phyloP scores from a whole-genome alignment of 1,140 invertebrate genomes.

The Drosophila novamexicana region DNA sequence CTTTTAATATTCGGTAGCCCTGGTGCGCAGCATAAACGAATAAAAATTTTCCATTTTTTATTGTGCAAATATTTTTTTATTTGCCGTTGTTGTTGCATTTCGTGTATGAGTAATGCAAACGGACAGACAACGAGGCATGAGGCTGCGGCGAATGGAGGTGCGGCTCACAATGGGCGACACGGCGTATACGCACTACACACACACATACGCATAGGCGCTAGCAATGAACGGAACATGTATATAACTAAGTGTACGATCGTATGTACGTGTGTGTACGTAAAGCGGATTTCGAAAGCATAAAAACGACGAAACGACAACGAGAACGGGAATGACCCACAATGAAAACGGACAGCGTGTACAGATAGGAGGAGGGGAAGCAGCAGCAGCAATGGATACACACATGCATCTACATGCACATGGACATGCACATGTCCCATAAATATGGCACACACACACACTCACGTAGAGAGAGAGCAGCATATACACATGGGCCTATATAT shows the following conservation, averaged over 20 bases:
- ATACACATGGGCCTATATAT: constrained; percentile 56
- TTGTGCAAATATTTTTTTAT: constrained; percentile 40
- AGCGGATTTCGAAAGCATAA: constrained; percentile 77
- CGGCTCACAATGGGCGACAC: constrained; percentile 74
- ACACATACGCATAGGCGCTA: constrained; percentile 23
- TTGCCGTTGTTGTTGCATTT: constrained; percentile 34
- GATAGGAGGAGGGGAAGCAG: constrained; percentile 17
- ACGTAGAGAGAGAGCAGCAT: constrained; percentile 3
- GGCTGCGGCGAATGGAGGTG: constrained; percentile 49
- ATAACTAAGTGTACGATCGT: constrained; percentile 43
- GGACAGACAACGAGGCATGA: constrained; percentile 43
- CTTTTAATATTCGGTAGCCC: constrained; percentile 45
- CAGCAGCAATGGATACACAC: constrained; percentile 51
- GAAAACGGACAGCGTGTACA: constrained; percentile 61
- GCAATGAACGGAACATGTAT: constrained; percentile 53
- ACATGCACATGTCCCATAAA: constrained; percentile 49
- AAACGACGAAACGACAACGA: constrained; percentile 56
- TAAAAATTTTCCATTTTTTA: constrained; percentile 76
- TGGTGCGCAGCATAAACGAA: constrained; percentile 69
- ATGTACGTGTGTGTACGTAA: constrained; percentile 47
- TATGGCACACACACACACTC: constrained; percentile 36
- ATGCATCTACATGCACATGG: constrained; percentile 40
- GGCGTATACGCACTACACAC: constrained; percentile 68
- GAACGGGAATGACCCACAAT: constrained; percentile 77
- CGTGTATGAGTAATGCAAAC: constrained; percentile 74